Evolutionary conservation across 2,888 invertebrate species (phyloP).

Genomic region (Ctenicera cuprea): DNA sequence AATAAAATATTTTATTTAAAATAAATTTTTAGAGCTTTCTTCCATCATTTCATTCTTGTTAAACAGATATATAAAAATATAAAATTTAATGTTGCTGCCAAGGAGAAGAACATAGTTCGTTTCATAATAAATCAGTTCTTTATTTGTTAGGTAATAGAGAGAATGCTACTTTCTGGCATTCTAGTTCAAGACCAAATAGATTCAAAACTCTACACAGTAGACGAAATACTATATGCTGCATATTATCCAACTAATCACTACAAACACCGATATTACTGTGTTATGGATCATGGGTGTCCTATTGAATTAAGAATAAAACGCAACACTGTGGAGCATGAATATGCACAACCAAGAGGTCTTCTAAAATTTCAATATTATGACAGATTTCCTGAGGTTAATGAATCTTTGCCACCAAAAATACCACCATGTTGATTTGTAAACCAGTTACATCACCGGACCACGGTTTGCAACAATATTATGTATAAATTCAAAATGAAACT

Average conservation of each 20-base stretch:
- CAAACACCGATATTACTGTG: slow-evolving; percentile 76
- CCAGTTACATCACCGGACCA: no score
- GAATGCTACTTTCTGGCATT: slow-evolving; percentile 70
- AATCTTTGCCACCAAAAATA: slow-evolving; percentile 29
- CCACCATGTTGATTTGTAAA: slow-evolving; percentile 34
- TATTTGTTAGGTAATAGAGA: slow-evolving; percentile 69
- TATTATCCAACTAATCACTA: slow-evolving; percentile 72
- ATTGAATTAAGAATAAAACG: slow-evolving; percentile 66
- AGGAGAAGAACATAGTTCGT: no score
- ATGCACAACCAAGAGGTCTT: slow-evolving; percentile 62
- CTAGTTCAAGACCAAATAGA: slow-evolving; percentile 71
- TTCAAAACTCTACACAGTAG: slow-evolving; percentile 70
- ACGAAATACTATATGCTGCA: slow-evolving; percentile 69
- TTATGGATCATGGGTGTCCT: slow-evolving; percentile 72
- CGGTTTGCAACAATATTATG: no score
- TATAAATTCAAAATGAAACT: no score
- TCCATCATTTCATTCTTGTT: no score
- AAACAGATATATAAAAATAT: no score
- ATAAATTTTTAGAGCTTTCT: no score
- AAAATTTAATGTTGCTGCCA: no score
- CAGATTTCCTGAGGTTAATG: slow-evolving; percentile 63
- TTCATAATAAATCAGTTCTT: no score
- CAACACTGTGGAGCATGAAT: slow-evolving; percentile 61
- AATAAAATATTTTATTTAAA: no score
- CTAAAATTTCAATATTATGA: slow-evolving; percentile 64